Percentiles rank a stretch among this genome's conserved stretches.
phyloP scores from a whole-genome alignment of 37 sponge, comb jelly and placozoan genomes.

The Haliclona indistincta region DNA sequence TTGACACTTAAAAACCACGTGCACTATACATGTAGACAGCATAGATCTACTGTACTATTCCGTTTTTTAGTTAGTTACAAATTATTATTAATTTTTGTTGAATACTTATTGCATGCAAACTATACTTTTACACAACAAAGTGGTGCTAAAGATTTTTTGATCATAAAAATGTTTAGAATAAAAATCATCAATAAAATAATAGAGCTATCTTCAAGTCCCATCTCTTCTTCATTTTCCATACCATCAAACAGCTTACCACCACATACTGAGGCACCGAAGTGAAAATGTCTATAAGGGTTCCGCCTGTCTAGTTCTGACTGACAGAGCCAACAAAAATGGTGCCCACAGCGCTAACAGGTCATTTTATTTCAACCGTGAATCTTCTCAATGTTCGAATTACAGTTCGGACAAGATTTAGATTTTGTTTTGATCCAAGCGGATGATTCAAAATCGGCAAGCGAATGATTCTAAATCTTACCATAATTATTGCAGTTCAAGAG shows the following conservation, averaged over 20 bases:
- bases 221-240: no score
- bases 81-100: no score
- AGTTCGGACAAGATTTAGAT: constrained; percentile 74
- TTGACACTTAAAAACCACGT: no score
- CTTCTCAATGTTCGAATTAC: constrained; percentile 74
- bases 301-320: constrained; percentile 9
- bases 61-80: no score
- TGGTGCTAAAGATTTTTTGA: no score
- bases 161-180: no score
- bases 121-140: no score
- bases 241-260: constrained; percentile 85
- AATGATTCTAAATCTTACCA: constrained; percentile 29
- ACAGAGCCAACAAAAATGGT: constrained; percentile 91
- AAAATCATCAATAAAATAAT: no score
- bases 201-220: no score
- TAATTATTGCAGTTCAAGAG: constrained; percentile 67
- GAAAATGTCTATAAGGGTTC: constrained; percentile 81
- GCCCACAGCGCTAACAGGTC: constrained; percentile 68
- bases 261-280: constrained; percentile 34
- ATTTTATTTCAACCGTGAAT: constrained; percentile 85
- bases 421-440: constrained; percentile 64
- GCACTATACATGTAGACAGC: no score
- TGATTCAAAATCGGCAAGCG: constrained; percentile 60
- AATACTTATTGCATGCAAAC: no score
- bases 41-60: no score